Base-by-base conservation (phyloP, 2,888 invertebrate species). In the Rhabditophanes sp. region DNA sequence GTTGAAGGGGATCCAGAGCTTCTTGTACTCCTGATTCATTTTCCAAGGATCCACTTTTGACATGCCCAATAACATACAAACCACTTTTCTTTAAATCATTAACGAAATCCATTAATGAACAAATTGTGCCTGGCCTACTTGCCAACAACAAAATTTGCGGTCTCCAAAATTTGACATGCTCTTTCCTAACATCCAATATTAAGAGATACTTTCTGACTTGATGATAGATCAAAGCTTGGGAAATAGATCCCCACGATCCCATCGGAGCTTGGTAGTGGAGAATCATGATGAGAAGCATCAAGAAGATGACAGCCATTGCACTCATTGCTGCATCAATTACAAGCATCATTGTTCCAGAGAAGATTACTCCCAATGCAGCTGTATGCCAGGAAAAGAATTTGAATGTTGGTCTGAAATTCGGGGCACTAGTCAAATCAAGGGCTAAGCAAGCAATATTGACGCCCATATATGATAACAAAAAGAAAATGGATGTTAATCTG, bases 201-300 rank as follows among this genome's bases (percentile, higher is more conserved):
- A 99, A 72, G 7, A 96, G 73, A 69, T 96, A 96, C 67, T 99
- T 99, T 25, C 96, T 75, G 6, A 64, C 60, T 44, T 90, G 88
- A 66, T 96, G 93, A 69, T 96, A 96, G 66, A 96, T 90, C 15
- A 96, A 74, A n/a, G 96, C 62, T 71, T 96, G 96, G 12, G 87
- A 85, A 51, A 96, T 85, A 33, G 85, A 87, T 20, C 96, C 96
- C 90, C 96, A 96, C 47, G 75, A 74, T 11, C 81, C 79, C 14
- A 50, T 50, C 1, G 62, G 62, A 1, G 62, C 62, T 75, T 72
- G 65, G 48, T 71, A 67, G 68, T 96, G 93, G 41, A 96, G 72
- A 19, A 80, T 76, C 46, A 87, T 77, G 39, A 93, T 79, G 33
- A 93, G 71, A 41, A 82, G 70, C 53, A 84, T 72, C 63, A 85